Base-by-base conservation (phyloP, 2,113 vertebrate genomes). In the Ramphastos sulfuratus region DNA sequence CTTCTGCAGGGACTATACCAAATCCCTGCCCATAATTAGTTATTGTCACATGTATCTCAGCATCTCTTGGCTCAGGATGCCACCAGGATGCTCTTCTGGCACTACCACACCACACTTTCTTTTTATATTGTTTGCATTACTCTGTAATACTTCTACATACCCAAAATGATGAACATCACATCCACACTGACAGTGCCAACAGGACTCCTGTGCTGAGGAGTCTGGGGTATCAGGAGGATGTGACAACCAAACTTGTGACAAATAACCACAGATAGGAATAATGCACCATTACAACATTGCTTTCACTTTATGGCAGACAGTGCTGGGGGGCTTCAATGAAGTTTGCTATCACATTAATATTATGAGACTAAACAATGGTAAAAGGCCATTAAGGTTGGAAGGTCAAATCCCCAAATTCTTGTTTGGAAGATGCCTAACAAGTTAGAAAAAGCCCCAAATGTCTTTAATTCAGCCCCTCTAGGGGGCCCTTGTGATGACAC, bases 1-100 rank as follows among this genome's bases (percentile, higher is more conserved):
- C 65, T 70, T 65, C 85, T 54, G 52, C 67, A 46, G 24, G 33
- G 33, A 28, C 24, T 19, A 3, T 12, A 23, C 4, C 35, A 72
- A 69, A 52, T 39, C 70, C 11, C 66, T 58, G 5, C 18, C 58
- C 0, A 0, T 33, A 33, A 21, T 24, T 63, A 58, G 28, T 54
- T 23, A 5, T 12, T 58, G 13, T 7, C 12, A 1, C 2, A 0
- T 25, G 11, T 35, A 42, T 28, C 33, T 65, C 69, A 44, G 56
- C 61, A 50, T 21, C 31, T 50, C 39, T 70, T 4, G 3, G 1
- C 50, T 76, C 55, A 23, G 52, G 50, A 5, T n/a, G n/a, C 21
- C 74, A 27, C 8, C 66, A 67, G 30, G 39, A 31, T 23, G n/a
- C 24, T 90, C 8, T 55, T 21, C 46, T 71, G 52, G 23, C 39